Evolutionary conservation across 2,888 invertebrate species (phyloP).

Genomic region (Quadroppia sp.): DNA sequence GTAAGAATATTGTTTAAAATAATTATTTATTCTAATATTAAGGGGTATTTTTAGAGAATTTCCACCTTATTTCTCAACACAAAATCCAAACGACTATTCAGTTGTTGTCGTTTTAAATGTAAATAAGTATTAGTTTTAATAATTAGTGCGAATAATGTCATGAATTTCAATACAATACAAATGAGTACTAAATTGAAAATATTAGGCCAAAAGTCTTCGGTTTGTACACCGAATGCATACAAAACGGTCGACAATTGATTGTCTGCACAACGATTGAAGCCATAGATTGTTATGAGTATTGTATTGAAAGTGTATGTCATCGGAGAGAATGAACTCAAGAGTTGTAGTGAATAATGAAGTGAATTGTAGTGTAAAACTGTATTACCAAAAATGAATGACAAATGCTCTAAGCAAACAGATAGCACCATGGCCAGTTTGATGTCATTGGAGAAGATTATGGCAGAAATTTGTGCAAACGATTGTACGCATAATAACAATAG

Average conservation of each 20-base stretch:
- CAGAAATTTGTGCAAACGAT: neutral
- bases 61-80: too few species aligned
- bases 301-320: neutral
- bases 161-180: neutral
- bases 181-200: neutral
- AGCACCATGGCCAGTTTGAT: neutral
- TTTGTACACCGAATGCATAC: neutral
- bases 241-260: neutral
- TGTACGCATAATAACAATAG: neutral
- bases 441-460: neutral
- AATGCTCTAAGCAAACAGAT: neutral
- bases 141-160: neutral
- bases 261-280: neutral
- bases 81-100: too few species aligned
- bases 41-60: too few species aligned
- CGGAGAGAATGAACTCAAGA: neutral
- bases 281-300: neutral
- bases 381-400: neutral
- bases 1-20: too few species aligned
- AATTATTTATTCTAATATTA: too few species aligned
- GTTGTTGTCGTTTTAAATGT: too few species aligned
- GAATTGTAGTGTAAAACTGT: neutral
- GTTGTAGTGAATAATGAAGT: neutral
- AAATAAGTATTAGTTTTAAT: too few species aligned
- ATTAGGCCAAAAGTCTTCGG: neutral